Percentiles rank a stretch among this genome's conserved stretches.
These are phyloP conservation scores for Osmoderma eremita DNA, from an alignment of 2,888 invertebrate species.

Conservation along the genomic window DNA sequence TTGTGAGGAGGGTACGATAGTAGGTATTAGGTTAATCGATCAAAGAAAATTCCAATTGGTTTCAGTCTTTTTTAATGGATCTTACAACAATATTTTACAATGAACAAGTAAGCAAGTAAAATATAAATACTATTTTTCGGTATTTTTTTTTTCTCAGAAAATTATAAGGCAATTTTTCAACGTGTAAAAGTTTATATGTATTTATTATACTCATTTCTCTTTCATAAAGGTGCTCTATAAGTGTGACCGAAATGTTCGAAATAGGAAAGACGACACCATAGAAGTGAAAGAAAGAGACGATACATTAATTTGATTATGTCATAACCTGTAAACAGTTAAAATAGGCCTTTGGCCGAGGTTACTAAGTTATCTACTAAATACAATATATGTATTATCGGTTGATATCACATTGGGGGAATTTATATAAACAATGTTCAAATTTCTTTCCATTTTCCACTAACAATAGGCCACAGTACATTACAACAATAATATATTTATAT, in stretches of 20 bases:
- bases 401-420: conserved; percentile 57
- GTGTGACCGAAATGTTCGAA: conserved; percentile 12
- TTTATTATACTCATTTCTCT: conserved; percentile 46
- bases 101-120: conserved; percentile 46
- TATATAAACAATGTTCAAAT: conserved; percentile 38
- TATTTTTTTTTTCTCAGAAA: conserved; percentile 19
- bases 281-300: conserved; percentile 48
- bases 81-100: conserved; percentile 57
- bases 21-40: too few species aligned
- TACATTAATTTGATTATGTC: conserved; percentile 53
- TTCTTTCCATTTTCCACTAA: conserved; percentile 37
- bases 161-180: conserved; percentile 48
- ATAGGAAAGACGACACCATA: conserved; percentile 4
- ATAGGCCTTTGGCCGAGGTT: conserved; percentile 42
- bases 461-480: conserved; percentile 40
- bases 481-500: conserved; percentile 28
- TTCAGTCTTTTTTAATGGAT: conserved; percentile 57
- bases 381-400: conserved; percentile 58
- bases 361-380: conserved; percentile 46
- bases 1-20: too few species aligned
- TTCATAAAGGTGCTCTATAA: conserved; percentile 42
- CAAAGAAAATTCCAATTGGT: conserved; percentile 38
- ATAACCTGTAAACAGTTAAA: conserved; percentile 52
- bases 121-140: conserved; percentile 31
- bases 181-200: conserved; percentile 52